phyloP scores from a whole-genome alignment of 2,113 vertebrate genomes.

The Hippocampus mohnikei region DNA sequence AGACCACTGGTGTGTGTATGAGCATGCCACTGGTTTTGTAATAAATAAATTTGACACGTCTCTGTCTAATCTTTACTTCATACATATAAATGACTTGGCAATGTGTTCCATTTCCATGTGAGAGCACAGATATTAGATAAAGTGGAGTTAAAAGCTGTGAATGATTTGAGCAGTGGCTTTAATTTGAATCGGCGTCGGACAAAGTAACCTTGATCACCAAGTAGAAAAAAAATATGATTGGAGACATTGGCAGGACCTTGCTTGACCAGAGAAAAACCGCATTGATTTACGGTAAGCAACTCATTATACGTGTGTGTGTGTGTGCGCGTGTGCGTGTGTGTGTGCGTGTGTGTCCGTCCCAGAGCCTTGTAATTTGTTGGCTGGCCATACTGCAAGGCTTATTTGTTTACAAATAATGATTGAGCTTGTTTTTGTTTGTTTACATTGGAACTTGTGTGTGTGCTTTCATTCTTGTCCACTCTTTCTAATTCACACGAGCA shows the following conservation, averaged over 20 bases:
- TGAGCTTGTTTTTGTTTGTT: constrained; percentile 4
- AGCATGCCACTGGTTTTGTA: constrained; percentile 30
- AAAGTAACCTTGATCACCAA: constrained; percentile 47
- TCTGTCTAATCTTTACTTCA: constrained; percentile 42
- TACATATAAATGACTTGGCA: constrained; percentile 54
- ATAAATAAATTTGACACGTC: constrained; percentile 42
- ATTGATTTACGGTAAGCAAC: constrained; percentile 2
- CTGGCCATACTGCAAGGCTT: constrained; percentile 10
- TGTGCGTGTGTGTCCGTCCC: background rate
- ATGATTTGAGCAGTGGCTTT: constrained; percentile 45
- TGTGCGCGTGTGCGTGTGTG: background rate
- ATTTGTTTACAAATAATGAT: constrained; percentile 17
- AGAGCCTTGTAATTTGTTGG: constrained; percentile 21
- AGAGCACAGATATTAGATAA: constrained; percentile 49
- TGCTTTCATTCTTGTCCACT: background rate
- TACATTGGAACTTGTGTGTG: background rate
- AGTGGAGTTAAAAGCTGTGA: constrained; percentile 53
- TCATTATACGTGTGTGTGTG: background rate
- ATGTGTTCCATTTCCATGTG: constrained; percentile 45
- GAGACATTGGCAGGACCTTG: constrained; percentile 13
- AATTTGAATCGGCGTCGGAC: constrained; percentile 44
- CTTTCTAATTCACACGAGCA: background rate
- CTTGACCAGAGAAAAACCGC: constrained; percentile 32
- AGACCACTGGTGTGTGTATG: background rate
- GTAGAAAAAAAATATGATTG: constrained; percentile 38